phyloP scores from a whole-genome alignment of 2,888 invertebrate genomes.

The Bellardia bayeri region DNA sequence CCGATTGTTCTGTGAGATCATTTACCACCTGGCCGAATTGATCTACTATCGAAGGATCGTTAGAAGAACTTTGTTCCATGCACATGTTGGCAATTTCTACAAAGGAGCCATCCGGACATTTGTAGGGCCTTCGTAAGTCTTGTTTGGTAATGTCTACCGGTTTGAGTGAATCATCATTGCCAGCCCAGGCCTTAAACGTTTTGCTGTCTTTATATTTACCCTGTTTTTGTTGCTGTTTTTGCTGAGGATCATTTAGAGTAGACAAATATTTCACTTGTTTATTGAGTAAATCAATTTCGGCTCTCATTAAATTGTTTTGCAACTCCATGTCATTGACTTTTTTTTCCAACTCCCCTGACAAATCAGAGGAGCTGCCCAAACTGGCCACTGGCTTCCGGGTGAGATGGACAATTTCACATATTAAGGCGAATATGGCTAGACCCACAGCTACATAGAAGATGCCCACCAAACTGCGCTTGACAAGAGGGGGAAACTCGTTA shows the following conservation, averaged over 20 bases:
- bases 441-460: constrained; percentile 79
- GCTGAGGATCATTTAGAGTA: constrained; percentile 63
- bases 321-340: constrained; percentile 80
- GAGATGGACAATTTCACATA: constrained; percentile 79
- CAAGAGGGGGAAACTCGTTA: constrained; percentile 64
- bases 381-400: constrained; percentile 75
- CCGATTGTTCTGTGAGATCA: constrained; percentile 76
- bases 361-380: constrained; percentile 52
- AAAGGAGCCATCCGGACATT: constrained; percentile 78
- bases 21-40: constrained; percentile 77
- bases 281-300: constrained; percentile 82
- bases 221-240: constrained; percentile 43
- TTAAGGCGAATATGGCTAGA: constrained; percentile 78
- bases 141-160: constrained; percentile 77
- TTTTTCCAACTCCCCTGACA: constrained; percentile 74
- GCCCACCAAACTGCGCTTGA: constrained; percentile 77
- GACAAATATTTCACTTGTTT: constrained; percentile 81
- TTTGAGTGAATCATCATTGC: constrained; percentile 77
- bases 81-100: constrained; percentile 80
- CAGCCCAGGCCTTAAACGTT: constrained; percentile 79
- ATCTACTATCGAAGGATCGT: constrained; percentile 73
- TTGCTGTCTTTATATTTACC: constrained; percentile 70
- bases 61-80: constrained; percentile 73
- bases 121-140: constrained; percentile 78
- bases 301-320: constrained; percentile 82